phyloP scores from a whole-genome alignment of 2,113 vertebrate species.

The Ochotona curzoniae region DNA sequence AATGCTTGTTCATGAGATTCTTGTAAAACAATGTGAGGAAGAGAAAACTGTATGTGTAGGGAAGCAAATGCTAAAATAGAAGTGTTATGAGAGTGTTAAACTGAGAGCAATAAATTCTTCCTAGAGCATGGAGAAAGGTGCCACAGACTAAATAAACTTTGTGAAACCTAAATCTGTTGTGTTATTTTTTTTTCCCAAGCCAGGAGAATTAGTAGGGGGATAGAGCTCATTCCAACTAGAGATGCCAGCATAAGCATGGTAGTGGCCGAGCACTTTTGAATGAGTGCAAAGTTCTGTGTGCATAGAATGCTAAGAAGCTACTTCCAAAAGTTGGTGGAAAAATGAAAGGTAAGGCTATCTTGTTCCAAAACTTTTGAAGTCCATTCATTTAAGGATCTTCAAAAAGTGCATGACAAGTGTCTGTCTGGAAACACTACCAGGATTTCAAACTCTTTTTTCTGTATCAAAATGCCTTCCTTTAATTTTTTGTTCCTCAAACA shows the following conservation, averaged over 20 bases:
- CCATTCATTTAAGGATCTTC: too few relatives aligned
- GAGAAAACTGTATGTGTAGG: neutral
- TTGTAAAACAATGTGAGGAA: neutral
- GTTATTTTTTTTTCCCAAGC: neutral
- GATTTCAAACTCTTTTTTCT: too few relatives aligned
- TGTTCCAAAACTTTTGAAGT: too few relatives aligned
- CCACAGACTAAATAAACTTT: neutral
- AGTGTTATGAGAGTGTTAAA: neutral
- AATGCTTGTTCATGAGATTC: neutral
- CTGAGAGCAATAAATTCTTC: neutral
- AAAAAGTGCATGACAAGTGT: too few relatives aligned
- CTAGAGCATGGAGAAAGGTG: neutral
- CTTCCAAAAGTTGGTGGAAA: too few relatives aligned
- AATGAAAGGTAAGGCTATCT: too few relatives aligned
- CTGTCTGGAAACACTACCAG: too few relatives aligned
- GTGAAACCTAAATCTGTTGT: neutral
- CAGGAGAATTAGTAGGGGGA: neutral
- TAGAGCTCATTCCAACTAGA: neutral
- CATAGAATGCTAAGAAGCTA: too few relatives aligned
- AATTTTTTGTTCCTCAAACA: too few relatives aligned
- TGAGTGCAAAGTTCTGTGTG: neutral
- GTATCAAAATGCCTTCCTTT: too few relatives aligned
- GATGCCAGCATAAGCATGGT: fast-evolving
- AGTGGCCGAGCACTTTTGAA: neutral
- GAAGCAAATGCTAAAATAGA: neutral